These are phyloP conservation scores for Muntiacus muntjak DNA, from an alignment of 2,113 vertebrate genomes.

Conservation along the genomic window DNA sequence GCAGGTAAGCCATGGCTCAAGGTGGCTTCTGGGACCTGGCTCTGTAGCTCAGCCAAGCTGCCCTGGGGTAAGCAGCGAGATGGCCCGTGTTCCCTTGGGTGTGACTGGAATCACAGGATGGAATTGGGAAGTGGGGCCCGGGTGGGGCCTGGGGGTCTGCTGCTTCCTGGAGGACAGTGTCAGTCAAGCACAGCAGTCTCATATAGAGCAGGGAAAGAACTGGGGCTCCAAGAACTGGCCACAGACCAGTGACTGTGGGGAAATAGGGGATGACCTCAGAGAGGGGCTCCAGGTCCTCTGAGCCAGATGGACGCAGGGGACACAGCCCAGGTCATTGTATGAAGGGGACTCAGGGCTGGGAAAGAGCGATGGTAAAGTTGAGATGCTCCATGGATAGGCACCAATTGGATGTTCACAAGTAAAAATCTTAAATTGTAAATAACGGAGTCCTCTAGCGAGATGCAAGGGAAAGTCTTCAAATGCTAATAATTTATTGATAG, in stretches of 20 bases:
- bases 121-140: background rate
- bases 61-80: background rate
- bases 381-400: background rate
- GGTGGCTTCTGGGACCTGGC: background rate
- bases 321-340: no score
- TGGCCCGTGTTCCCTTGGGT: background rate
- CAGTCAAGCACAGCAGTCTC: background rate
- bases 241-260: background rate
- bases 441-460: background rate
- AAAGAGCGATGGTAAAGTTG: background rate
- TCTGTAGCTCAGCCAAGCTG: no score
- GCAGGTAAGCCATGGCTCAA: background rate
- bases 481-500: background rate
- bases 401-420: background rate
- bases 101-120: background rate
- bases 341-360: fast-evolving
- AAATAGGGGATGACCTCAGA: background rate
- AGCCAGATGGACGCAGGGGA: fast-evolving
- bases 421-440: background rate
- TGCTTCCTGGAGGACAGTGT: background rate
- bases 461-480: background rate
- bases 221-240: background rate
- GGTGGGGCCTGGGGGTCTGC: background rate
- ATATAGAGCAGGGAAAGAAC: background rate
- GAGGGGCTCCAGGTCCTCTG: background rate